A percentile compares a stretch with the other conserved stretches of the same genome.
Evolutionary conservation across 1,140 invertebrate species (phyloP).

Genomic region (Brachionus plicatilis): DNA sequence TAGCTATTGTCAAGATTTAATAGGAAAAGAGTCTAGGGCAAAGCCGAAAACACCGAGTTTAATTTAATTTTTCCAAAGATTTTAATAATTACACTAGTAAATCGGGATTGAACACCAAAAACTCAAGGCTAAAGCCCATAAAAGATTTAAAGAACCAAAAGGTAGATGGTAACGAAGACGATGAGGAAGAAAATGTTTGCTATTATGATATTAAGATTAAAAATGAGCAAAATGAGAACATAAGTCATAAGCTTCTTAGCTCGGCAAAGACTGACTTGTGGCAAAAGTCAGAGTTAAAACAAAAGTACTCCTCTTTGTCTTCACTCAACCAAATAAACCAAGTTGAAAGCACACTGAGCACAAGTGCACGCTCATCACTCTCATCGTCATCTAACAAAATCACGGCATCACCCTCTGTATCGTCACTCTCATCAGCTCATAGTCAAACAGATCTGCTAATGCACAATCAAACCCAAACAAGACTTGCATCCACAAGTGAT

Average conservation of each 20-base stretch:
- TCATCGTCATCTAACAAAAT: constrained; percentile 23
- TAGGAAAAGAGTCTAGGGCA: background rate
- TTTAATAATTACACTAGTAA: background rate
- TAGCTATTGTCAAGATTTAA: background rate
- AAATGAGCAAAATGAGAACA: background rate
- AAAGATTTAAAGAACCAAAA: background rate
- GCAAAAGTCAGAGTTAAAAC: background rate
- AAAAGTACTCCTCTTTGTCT: constrained; percentile 1
- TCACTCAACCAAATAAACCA: background rate
- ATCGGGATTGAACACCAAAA: background rate
- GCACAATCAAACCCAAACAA: constrained; percentile 4
- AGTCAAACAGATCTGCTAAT: background rate
- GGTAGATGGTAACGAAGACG: background rate
- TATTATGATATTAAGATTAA: constrained; percentile 26
- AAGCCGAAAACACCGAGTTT: background rate
- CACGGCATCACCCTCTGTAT: background rate
- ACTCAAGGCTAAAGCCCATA: background rate
- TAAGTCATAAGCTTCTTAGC: background rate
- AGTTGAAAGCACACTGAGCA: background rate
- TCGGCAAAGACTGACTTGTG: background rate
- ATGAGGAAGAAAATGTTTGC: constrained; percentile 16
- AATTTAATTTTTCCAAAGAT: background rate
- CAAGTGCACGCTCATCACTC: constrained; percentile 22
- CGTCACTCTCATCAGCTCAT: background rate
- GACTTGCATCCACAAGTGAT: background rate